These are phyloP conservation scores for Delia radicum DNA, from an alignment of 1,140 invertebrate species.

Conservation along the genomic window DNA sequence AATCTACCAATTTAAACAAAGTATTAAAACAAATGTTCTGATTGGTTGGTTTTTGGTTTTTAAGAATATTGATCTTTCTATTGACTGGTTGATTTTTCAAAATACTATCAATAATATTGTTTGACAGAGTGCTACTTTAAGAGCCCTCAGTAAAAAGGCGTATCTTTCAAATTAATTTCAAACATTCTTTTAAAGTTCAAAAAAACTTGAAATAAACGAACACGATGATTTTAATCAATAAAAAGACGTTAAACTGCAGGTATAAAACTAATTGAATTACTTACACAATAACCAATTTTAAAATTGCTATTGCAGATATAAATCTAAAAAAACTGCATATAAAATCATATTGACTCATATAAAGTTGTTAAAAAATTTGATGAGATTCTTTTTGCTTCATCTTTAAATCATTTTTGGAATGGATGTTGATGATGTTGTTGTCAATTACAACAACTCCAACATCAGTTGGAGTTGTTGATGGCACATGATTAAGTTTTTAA, in stretches of 20 bases:
- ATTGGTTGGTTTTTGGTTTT: too few species aligned
- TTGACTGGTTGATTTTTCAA: too few species aligned
- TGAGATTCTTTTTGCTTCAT: not conserved
- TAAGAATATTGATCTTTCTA: too few species aligned
- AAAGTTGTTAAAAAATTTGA: not conserved
- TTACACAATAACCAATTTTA: not conserved
- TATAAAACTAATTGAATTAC: not conserved
- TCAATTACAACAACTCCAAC: not conserved
- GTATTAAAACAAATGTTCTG: too few species aligned
- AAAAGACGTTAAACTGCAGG: not conserved
- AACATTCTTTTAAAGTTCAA: not conserved
- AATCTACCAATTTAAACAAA: too few species aligned
- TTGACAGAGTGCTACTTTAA: too few species aligned
- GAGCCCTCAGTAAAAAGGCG: too few species aligned
- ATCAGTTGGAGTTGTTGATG: not conserved
- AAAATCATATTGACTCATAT: not conserved
- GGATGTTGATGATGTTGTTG: not conserved
- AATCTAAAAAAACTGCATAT: not conserved
- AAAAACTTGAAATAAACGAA: not conserved
- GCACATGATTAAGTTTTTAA: not conserved
- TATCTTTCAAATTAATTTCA: too few species aligned
- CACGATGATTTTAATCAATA: too few species aligned
- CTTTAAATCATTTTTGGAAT: not conserved
- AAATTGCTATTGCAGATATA: not conserved
- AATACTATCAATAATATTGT: too few species aligned